Conservation (phyloP, 2,797 vertebrate genomes). For the Sciurus carolinensis region DNA sequence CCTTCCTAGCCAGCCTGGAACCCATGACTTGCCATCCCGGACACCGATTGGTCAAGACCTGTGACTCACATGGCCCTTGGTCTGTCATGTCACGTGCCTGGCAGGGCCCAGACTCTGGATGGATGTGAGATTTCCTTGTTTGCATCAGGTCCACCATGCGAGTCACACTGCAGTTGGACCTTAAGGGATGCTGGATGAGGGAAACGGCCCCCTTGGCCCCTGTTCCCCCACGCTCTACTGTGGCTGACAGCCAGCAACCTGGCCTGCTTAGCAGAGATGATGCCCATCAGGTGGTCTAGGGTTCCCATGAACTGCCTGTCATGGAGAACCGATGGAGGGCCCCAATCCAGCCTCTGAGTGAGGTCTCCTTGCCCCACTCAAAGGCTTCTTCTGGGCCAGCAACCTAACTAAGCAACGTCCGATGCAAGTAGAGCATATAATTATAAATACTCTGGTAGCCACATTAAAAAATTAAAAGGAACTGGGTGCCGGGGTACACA, state of each 20-base stretch:
- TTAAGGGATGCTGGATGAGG: background rate
- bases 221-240: background rate
- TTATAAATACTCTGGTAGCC: background rate
- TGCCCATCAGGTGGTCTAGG: background rate
- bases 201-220: rapidly evolving
- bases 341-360: background rate
- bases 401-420: background rate
- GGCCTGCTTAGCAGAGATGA: background rate
- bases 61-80: background rate
- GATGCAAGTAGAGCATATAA: background rate
- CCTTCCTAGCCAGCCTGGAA: background rate
- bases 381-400: background rate
- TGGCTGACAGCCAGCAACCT: background rate
- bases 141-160: rapidly evolving
- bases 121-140: background rate
- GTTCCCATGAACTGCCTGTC: background rate
- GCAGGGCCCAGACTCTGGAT: background rate
- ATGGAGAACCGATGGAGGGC: background rate
- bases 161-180: too few relatives aligned
- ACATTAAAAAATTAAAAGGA: slow-evolving; percentile 15
- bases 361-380: background rate
- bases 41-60: background rate
- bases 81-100: background rate
- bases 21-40: background rate
- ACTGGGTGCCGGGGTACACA: background rate